Conservation (phyloP, 2,797 vertebrate species). For the Sus cebifrons region DNA sequence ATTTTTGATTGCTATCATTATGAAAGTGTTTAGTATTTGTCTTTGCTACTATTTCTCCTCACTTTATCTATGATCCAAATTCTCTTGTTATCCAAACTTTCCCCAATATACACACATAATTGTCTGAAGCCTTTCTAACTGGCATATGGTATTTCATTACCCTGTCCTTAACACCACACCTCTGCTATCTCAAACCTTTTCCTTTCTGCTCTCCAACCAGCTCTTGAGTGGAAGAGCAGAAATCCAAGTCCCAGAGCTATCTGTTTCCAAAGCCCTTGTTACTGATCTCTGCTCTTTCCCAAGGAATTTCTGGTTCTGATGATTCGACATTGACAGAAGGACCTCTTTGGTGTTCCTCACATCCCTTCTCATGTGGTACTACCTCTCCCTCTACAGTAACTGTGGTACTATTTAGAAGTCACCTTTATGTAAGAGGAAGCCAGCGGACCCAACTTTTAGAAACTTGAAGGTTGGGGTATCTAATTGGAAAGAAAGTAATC, state of each 20-base stretch:
- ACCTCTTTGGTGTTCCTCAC: background rate
- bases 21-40: background rate
- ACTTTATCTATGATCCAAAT: background rate
- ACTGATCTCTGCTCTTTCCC: background rate
- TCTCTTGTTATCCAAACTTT: background rate
- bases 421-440: background rate
- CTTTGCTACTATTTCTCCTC: background rate
- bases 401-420: background rate
- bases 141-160: background rate
- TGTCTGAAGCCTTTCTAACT: background rate
- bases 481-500: background rate
- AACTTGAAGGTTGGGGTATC: background rate
- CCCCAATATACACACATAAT: background rate
- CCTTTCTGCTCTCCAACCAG: background rate
- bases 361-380: background rate
- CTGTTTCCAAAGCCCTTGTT: background rate
- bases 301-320: background rate
- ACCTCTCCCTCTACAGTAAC: background rate
- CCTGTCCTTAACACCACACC: background rate
- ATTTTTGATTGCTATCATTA: background rate
- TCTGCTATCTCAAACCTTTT: background rate
- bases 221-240: conserved; percentile 33
- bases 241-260: background rate
- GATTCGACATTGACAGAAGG: background rate
- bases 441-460: background rate